These are phyloP conservation scores for Tragopan temminckii DNA, from an alignment of 2,797 vertebrate genomes.

Conservation along the genomic window DNA sequence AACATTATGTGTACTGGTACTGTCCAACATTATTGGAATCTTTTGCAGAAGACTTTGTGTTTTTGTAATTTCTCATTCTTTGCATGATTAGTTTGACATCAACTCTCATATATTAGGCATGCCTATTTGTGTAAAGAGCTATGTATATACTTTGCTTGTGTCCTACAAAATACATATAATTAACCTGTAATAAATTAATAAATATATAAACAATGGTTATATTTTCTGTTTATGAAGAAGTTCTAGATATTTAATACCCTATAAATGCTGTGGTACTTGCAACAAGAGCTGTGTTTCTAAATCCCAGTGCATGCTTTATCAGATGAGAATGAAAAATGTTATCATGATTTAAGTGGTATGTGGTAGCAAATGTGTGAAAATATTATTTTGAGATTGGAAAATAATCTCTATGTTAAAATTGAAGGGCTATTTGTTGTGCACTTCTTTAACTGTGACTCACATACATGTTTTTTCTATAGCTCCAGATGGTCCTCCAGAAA, in stretches of 20 bases:
- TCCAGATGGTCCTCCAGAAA: slow-evolving; percentile 90
- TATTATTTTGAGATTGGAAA: neutral
- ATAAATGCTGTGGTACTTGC: neutral
- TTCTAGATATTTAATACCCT: neutral
- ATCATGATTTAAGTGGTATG: neutral
- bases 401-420: neutral
- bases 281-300: neutral
- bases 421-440: neutral
- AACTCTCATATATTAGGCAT: neutral
- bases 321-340: neutral
- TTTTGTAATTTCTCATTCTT: neutral
- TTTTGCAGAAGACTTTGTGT: neutral
- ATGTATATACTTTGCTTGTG: neutral
- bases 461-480: slow-evolving; percentile 77
- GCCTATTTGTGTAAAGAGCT: neutral
- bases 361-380: neutral
- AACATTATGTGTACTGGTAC: neutral
- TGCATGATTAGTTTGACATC: neutral
- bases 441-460: neutral
- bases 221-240: neutral
- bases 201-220: neutral
- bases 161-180: neutral
- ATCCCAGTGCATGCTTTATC: neutral
- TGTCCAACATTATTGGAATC: neutral
- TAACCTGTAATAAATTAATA: neutral